A percentile compares a stretch with the other conserved stretches of the same genome.
Evolutionary conservation across 2,888 invertebrate species (phyloP).

Genomic region (Eupithecia exiguata): DNA sequence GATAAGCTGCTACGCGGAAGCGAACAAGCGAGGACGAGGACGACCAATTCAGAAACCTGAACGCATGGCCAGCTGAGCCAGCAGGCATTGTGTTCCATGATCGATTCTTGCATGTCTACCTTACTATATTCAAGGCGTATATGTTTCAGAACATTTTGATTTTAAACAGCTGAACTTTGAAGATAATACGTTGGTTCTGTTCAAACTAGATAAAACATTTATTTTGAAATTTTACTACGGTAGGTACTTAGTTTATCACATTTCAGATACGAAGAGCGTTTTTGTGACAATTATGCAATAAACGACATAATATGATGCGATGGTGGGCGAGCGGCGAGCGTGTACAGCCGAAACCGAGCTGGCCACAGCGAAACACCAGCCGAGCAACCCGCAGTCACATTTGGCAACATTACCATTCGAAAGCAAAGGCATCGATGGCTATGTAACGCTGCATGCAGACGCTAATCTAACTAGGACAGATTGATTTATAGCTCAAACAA

Average conservation of each 20-base stretch:
- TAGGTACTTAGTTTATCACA: slow-evolving; percentile 58
- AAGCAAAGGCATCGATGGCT: slow-evolving; percentile 70
- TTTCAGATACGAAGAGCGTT: slow-evolving; percentile 72
- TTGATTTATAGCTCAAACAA: slow-evolving; percentile 79
- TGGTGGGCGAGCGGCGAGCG: slow-evolving; percentile 47
- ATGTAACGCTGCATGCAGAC: slow-evolving; percentile 65
- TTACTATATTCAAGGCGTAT: not conserved
- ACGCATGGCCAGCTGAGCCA: slow-evolving; percentile 65
- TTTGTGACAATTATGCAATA: slow-evolving; percentile 42
- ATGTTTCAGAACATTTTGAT: not conserved
- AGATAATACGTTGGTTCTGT: slow-evolving; percentile 42
- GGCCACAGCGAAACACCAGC: slow-evolving; percentile 47
- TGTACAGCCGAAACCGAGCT: slow-evolving; percentile 48
- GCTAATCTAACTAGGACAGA: slow-evolving; percentile 78
- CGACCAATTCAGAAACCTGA: slow-evolving; percentile 75
- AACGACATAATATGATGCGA: slow-evolving; percentile 29
- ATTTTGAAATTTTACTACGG: slow-evolving; percentile 64
- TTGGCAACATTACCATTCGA: slow-evolving; percentile 72
- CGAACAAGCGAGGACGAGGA: slow-evolving; percentile 79
- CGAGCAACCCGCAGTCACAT: slow-evolving; percentile 62
- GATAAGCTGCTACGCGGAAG: slow-evolving; percentile 81
- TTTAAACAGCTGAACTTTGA: slow-evolving; percentile 16
- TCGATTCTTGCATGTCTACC: slow-evolving; percentile 38
- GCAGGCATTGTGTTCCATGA: slow-evolving; percentile 51
- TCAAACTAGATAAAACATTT: slow-evolving; percentile 22